Conservation (phyloP, 2,113 vertebrate species). For the Colinus virginianus region DNA sequence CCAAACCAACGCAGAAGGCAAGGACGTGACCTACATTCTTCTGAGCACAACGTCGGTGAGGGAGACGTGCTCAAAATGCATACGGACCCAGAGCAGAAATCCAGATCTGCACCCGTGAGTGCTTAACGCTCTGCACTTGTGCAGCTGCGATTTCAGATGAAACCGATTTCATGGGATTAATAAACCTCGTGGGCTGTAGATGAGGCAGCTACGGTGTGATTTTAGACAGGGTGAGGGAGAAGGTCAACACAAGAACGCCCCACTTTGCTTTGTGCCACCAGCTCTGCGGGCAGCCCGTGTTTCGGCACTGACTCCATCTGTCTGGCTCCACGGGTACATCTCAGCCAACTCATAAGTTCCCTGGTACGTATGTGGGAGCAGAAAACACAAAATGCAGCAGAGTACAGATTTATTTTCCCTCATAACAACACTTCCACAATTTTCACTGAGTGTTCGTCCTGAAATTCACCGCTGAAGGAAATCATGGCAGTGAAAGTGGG, state of each 20-base stretch:
- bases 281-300: background rate
- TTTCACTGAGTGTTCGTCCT: background rate
- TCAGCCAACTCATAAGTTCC: background rate
- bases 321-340: accelerated
- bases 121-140: background rate
- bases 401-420: background rate
- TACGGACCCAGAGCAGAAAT: background rate
- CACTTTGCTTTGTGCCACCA: background rate
- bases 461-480: background rate
- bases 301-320: accelerated
- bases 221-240: background rate
- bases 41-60: background rate
- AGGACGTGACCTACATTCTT: constrained; percentile 34
- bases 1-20: background rate
- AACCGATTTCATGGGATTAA: background rate
- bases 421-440: background rate
- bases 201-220: background rate
- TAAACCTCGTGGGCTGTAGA: background rate
- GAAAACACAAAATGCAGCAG: background rate
- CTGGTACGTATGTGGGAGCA: background rate
- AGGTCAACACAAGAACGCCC: background rate
- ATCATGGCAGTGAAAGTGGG: background rate
- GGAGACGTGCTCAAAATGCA: background rate
- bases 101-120: background rate
- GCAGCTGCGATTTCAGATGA: background rate